Base-by-base conservation (phyloP, 2,888 invertebrate genomes). In the Lithodes maja region DNA sequence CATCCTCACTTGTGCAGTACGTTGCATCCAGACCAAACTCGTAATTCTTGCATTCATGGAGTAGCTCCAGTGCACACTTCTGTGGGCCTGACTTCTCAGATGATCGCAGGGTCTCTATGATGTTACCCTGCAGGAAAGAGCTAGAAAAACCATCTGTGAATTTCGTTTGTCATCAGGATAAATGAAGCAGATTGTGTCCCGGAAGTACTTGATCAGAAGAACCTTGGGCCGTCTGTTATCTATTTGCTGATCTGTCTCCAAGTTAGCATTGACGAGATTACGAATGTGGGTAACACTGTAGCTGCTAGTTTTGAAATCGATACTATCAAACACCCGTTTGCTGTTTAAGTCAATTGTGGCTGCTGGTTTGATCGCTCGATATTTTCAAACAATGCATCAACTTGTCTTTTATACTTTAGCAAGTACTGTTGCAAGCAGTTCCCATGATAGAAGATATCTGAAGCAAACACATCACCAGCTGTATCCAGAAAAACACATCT, bases 361-460 rank as follows among this genome's bases (percentile, higher is more conserved):
- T 33, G 33, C 33, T 33, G 33, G 33, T 33, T 33, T 17, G 33
- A 74, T n/a, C 74, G 74, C n/a, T 74, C 15, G 74, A 74, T 74
- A n/a, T 74, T 74, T 74, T 17, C 15, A 74, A 74, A 74, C 74
- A 74, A 74, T 74, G 9, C 74, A 74, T 74, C 74, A 74, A 74
- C n/a, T 74, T 74, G 74, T 74, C 15, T 74, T n/a, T 74, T 74
- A 74, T 74, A 74, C 74, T 74, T 74, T 74, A 74, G 74, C 15
- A 74, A 74, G 74, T 74, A 74, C n/a, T 74, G 74, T 74, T n/a
- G 74, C n/a, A 74, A 74, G n/a, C 74, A 74, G 5, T 74, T 74
- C 74, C 74, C 74, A 74, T 74, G 74, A 74, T 74, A 74, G 74
- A 74, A 74, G 74, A 74, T n/a, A 74, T 74, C 74, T 74, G 74